Percentiles rank a stretch among this genome's conserved stretches.
These are phyloP conservation scores for Nudaria mundana DNA, from an alignment of 2,888 invertebrate genomes.

Conservation along the genomic window DNA sequence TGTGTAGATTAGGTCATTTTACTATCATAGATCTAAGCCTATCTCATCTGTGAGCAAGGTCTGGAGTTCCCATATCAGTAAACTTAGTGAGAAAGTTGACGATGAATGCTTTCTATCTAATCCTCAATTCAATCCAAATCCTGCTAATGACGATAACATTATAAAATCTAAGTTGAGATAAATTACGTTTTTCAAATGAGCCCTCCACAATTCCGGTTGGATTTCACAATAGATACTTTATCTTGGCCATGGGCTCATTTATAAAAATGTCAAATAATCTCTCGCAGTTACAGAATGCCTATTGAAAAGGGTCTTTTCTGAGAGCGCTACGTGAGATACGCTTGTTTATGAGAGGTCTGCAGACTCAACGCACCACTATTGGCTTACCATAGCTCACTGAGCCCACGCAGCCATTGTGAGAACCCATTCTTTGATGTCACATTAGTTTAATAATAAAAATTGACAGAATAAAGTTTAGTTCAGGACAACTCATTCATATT, in stretches of 20 bases:
- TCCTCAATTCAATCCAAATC: no score
- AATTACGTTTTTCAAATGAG: slow-evolving; percentile 28
- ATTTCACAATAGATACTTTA: slow-evolving; percentile 35
- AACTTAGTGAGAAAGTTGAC: no score
- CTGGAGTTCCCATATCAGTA: no score
- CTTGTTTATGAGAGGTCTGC: slow-evolving; percentile 27
- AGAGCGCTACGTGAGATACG: slow-evolving; percentile 17
- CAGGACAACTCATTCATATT: slow-evolving; percentile 18
- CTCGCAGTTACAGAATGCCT: slow-evolving; percentile 35
- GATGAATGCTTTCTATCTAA: no score
- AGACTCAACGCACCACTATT: slow-evolving; percentile 10
- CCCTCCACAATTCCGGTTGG: slow-evolving; percentile 15
- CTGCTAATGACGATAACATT: no score
- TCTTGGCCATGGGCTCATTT: slow-evolving; percentile 38
- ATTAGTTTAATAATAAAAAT: slow-evolving; percentile 19
- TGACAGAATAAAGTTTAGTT: slow-evolving; percentile 24
- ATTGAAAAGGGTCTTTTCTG: slow-evolving; percentile 37
- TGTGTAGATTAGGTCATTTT: no score
- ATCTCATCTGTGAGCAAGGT: no score
- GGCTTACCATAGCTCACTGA: slow-evolving; percentile 19
- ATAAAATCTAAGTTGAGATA: slow-evolving; percentile 16
- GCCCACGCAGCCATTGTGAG: slow-evolving; percentile 20
- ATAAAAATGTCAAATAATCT: slow-evolving; percentile 45
- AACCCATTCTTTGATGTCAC: slow-evolving; percentile 9
- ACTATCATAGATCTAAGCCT: no score